phyloP scores from a whole-genome alignment of 2,888 invertebrate genomes.

The Eumacrocentrus americanus region DNA sequence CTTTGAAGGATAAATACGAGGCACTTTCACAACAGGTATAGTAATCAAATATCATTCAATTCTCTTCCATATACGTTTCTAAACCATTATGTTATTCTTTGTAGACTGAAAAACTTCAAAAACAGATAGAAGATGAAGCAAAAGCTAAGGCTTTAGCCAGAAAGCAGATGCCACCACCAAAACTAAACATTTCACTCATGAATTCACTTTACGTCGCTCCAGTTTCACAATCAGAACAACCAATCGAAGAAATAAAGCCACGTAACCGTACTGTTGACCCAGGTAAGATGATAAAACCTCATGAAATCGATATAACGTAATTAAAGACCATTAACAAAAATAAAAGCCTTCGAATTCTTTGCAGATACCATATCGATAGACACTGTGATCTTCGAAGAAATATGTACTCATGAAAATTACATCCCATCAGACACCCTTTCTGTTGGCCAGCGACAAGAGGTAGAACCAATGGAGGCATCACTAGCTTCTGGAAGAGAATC shows the following conservation, averaged over 20 bases:
- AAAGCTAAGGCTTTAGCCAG: conserved; percentile 4
- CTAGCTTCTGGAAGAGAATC: neutral
- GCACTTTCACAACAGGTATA: neutral
- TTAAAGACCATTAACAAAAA: neutral
- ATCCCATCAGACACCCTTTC: neutral
- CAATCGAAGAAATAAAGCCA: neutral
- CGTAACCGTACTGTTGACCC: neutral
- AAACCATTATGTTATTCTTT: too few species aligned
- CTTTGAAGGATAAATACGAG: neutral
- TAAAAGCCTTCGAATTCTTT: neutral
- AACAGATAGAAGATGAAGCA: conserved; percentile 3
- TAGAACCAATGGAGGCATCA: neutral
- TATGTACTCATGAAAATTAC: conserved; percentile 8
- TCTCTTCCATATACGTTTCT: neutral
- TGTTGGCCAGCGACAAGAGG: neutral
- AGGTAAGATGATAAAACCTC: neutral
- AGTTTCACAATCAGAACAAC: neutral
- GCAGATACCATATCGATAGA: conserved; percentile 22
- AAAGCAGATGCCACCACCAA: conserved; percentile 23
- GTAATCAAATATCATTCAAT: too few species aligned
- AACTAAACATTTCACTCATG: conserved; percentile 13
- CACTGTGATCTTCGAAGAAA: conserved; percentile 17
- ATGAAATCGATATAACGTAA: neutral
- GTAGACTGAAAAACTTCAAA: conserved; percentile 2
- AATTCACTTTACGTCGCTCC: neutral